These are phyloP conservation scores for Paedocypris micromegethes DNA, from an alignment of 2,797 vertebrate species.

Conservation along the genomic window DNA sequence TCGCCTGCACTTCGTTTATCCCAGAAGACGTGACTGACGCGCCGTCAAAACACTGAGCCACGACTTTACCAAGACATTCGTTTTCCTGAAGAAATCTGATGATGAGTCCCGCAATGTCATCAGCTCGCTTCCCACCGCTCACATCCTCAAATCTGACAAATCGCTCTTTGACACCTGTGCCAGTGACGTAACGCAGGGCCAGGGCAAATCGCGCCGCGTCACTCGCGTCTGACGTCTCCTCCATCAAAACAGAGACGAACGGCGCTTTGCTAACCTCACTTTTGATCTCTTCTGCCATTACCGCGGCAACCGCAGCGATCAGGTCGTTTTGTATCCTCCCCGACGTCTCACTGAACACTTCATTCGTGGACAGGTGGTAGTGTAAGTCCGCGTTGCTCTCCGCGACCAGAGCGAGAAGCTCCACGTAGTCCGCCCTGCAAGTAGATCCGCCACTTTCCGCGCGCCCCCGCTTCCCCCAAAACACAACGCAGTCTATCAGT, in stretches of 20 bases:
- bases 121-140: constrained; percentile 15
- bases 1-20: constrained; percentile 41
- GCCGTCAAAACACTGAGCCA: constrained; percentile 40
- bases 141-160: constrained; percentile 45
- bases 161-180: constrained; percentile 37
- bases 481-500: constrained; percentile 40
- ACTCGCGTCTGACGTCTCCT: constrained; percentile 27
- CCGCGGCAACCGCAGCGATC: not conserved
- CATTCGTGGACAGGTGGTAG: not conserved
- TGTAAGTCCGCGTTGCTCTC: not conserved
- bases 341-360: not conserved
- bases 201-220: constrained; percentile 33
- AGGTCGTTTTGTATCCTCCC: not conserved
- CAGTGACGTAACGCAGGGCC: constrained; percentile 28
- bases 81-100: constrained; percentile 29
- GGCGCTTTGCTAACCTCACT: constrained; percentile 22
- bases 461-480: not conserved
- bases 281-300: constrained; percentile 4
- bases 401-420: not conserved
- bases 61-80: constrained; percentile 41
- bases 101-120: constrained; percentile 37
- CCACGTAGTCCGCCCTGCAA: not conserved
- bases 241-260: constrained; percentile 35
- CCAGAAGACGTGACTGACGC: constrained; percentile 31
- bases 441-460: not conserved